phyloP scores from a whole-genome alignment of 2,797 vertebrate genomes.

The Melanotaenia nigrans region DNA sequence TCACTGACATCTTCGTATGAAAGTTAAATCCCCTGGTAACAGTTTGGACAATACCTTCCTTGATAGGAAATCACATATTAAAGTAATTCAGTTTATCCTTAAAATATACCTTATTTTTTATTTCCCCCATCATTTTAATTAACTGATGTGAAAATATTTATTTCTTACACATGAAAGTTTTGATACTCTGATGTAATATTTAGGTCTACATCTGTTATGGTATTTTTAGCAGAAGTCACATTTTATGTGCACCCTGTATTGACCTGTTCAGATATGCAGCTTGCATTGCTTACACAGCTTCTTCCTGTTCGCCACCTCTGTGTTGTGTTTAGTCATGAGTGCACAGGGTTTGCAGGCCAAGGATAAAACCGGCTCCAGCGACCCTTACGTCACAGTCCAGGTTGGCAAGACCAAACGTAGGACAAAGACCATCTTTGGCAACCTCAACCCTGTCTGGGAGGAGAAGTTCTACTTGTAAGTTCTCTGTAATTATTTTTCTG shows the following conservation, averaged over 20 bases:
- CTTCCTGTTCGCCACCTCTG: constrained; percentile 3
- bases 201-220: background rate
- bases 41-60: background rate
- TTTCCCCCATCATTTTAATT: background rate
- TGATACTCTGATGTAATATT: background rate
- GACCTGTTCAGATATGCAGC: background rate
- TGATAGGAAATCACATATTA: background rate
- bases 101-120: background rate
- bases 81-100: background rate
- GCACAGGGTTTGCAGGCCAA: constrained; percentile 98
- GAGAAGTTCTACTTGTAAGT: constrained; percentile 99
- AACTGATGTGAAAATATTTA: background rate
- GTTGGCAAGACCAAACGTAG: constrained; percentile 97
- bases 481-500: constrained; percentile 20
- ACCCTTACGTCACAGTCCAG: constrained; percentile 98
- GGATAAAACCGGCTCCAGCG: constrained; percentile 98
- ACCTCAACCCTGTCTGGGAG: constrained; percentile 97
- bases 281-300: constrained; percentile 1
- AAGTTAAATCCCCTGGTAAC: background rate
- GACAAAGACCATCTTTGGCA: constrained; percentile 98
- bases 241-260: background rate
- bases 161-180: background rate
- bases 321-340: constrained; percentile 88
- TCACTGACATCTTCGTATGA: background rate
- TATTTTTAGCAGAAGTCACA: background rate